Evolutionary conservation across 2,888 invertebrate species (phyloP).

Genomic region (Pherbina coryleti): DNA sequence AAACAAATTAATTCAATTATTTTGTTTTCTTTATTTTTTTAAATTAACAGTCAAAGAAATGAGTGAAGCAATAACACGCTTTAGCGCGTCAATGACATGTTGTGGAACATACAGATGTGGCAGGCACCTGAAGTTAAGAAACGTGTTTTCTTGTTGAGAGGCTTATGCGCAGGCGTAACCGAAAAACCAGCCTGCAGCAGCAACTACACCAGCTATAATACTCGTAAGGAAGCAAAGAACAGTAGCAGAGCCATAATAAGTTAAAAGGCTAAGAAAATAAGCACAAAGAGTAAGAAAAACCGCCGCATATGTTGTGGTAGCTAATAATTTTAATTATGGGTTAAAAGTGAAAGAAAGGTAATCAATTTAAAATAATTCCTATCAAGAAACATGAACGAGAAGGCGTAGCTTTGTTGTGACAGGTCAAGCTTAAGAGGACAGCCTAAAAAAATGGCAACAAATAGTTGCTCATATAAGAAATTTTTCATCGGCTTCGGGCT

Average conservation of each 20-base stretch:
- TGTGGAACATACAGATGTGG: not conserved
- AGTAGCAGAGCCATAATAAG: not conserved
- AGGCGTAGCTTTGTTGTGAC: not conserved
- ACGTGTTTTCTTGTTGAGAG: conserved; percentile 15
- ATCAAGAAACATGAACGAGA: not conserved
- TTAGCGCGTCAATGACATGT: conserved; percentile 12
- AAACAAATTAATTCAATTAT: not conserved
- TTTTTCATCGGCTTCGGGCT: not conserved
- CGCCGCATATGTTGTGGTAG: not conserved
- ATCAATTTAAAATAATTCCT: not conserved
- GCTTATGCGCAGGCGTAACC: conserved; percentile 27
- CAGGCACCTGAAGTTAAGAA: not conserved
- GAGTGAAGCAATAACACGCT: conserved; percentile 4
- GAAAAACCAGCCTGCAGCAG: not conserved
- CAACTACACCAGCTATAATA: not conserved
- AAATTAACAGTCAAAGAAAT: not conserved
- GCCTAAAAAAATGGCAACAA: too few species aligned
- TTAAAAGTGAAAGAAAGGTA: conserved; percentile 18
- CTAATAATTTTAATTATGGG: conserved; percentile 5
- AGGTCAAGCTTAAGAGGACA: not conserved
- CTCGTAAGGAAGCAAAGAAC: not conserved
- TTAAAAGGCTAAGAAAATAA: not conserved
- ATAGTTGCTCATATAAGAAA: too few species aligned
- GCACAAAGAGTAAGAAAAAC: not conserved
- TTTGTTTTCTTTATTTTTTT: too few species aligned